Evolutionary conservation across 2,888 invertebrate genomes (phyloP).

Genomic region (Cryptophagus acutangulus): DNA sequence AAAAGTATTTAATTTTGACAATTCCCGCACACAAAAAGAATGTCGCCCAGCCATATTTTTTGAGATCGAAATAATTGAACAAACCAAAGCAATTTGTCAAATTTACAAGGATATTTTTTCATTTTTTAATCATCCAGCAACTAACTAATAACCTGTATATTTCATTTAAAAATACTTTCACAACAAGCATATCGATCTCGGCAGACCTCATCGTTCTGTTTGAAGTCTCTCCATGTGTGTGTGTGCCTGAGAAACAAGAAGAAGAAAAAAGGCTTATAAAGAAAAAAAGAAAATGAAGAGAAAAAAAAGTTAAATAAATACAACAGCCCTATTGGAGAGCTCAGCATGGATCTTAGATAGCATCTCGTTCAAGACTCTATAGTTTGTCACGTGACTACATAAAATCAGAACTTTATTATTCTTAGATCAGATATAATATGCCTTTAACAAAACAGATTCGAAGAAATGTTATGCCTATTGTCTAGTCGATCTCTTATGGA

Average conservation of each 20-base stretch:
- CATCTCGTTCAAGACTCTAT: conserved; percentile 16
- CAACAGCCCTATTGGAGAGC: conserved; percentile 20
- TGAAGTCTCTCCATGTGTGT: conserved; percentile 12
- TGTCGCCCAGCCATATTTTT: too few species aligned
- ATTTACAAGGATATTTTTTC: too few species aligned
- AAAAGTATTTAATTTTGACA: too few species aligned
- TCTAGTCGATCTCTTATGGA: conserved; percentile 4
- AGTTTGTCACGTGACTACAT: conserved; percentile 22
- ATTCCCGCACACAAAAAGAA: too few species aligned
- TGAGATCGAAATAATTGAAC: too few species aligned
- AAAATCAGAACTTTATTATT: conserved; percentile 22
- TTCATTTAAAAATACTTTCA: too few species aligned
- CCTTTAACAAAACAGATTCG: conserved; percentile 6
- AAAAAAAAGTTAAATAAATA: conserved; percentile 14
- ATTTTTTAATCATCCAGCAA: too few species aligned
- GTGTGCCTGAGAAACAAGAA: neutral
- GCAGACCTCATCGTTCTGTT: conserved; percentile 12
- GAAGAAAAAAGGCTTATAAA: neutral
- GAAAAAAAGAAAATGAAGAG: neutral
- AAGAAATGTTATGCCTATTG: conserved; percentile 9
- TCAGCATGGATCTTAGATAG: conserved; percentile 20
- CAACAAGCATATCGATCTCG: too few species aligned
- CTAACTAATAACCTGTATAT: too few species aligned
- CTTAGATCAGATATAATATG: conserved; percentile 16
- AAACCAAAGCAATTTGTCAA: too few species aligned